Base-by-base conservation (phyloP, 2,888 invertebrate species). In the Hydropsyche betteni region DNA sequence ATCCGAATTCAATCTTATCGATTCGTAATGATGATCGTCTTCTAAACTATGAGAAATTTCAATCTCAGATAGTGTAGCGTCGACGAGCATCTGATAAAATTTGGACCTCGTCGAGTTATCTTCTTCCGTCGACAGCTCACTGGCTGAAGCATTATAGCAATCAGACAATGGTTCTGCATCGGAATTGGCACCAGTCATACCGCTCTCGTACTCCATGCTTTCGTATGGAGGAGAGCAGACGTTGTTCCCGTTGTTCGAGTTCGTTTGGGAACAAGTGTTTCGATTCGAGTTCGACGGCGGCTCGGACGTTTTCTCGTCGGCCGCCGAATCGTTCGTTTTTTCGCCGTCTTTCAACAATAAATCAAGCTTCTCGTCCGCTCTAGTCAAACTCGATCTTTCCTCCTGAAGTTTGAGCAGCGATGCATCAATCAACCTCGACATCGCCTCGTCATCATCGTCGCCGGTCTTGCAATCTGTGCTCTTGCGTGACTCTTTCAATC, bases 141-240 rank as follows among this genome's bases (percentile, higher is more conserved):
- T 90, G 34, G 90, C 90, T 79, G 90, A 90, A 80, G 92, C 92
- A 79, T 92, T 92, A 82, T 92, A 92, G 83, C 91, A 92, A 81
- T 92, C 92, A 36, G 92, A 92, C 83, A 90, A 88, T 79, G 87
- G 87, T 82, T 88, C 88, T 78, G 84, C 84, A 83, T 88, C 88
- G 81, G 87, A 87, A 83, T 87, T 87, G 7, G 78, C 84, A 82
- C 87, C 87, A 81, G 85, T 84, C 81, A 84, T 83, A 83, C 88
- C 89, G 84, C 89, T 89, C 83, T 90, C 90, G 79, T 91, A 91
- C 85, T 92, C 92, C 86, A 92, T 92, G 83, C 91, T 87, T 86
- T 92, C 92, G 85, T 92, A 92, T 84, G 91, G 91, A 83, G 92
- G 91, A 81, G 91, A 92, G 85, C 89, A 89, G 86, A 88, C 87